These are phyloP conservation scores for Rhizoglyphus robini DNA, from an alignment of 1,140 invertebrate genomes.

Conservation along the genomic window DNA sequence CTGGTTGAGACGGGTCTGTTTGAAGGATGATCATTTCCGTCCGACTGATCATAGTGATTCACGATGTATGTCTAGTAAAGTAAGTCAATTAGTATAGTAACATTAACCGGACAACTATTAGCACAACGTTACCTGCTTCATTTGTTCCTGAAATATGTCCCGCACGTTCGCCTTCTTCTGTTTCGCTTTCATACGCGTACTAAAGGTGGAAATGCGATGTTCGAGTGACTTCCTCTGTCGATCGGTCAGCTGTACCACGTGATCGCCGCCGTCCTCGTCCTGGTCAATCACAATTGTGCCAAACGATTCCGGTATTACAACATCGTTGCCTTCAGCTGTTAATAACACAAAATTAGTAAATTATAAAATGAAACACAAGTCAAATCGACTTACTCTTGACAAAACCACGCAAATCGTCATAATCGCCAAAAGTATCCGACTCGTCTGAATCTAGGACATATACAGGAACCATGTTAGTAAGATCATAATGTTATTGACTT, in stretches of 20 bases:
- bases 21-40: not conserved
- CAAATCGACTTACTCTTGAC: not conserved
- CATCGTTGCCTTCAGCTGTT: not conserved
- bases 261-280: not conserved
- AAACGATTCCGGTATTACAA: not conserved
- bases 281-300: not conserved
- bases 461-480: no score
- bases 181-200: not conserved
- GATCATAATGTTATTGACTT: no score
- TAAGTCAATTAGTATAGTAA: no score
- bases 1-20: not conserved
- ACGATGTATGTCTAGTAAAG: not conserved
- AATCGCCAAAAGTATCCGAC: not conserved
- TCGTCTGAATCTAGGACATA: not conserved
- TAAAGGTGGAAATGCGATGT: not conserved
- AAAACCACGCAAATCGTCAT: not conserved
- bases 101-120: no score
- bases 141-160: not conserved
- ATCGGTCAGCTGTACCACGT: not conserved
- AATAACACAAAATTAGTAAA: not conserved
- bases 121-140: not conserved
- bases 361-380: not conserved
- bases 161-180: not conserved
- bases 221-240: not conserved
- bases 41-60: not conserved